phyloP scores from a whole-genome alignment of 1,140 invertebrate species.

The Euwallacea fornicatus region DNA sequence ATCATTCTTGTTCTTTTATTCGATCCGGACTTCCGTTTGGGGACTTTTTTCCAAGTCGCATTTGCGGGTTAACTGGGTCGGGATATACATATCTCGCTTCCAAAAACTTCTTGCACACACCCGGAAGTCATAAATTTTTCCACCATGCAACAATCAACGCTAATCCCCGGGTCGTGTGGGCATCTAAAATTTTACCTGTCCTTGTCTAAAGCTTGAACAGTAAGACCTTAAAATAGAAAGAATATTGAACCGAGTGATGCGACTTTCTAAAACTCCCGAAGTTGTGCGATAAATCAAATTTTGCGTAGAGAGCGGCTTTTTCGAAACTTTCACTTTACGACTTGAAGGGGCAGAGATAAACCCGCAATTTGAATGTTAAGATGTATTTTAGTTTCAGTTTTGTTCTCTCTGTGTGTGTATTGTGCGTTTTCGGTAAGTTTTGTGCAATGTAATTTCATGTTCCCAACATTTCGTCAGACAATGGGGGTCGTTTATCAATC shows the following conservation, averaged over 20 bases:
- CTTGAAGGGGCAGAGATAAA: slow-evolving; percentile 31
- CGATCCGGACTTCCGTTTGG: slow-evolving; percentile 27
- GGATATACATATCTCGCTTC: slow-evolving; percentile 28
- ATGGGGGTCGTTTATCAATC: slow-evolving; percentile 51
- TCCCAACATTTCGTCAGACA: slow-evolving; percentile 51
- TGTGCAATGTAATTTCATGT: slow-evolving; percentile 44
- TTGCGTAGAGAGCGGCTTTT: slow-evolving; percentile 31
- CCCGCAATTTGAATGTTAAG: slow-evolving; percentile 27
- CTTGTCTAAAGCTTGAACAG: too few relatives aligned
- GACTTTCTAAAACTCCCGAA: slow-evolving; percentile 24
- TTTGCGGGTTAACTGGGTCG: slow-evolving; percentile 41
- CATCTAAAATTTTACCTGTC: not conserved
- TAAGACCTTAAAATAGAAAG: not conserved
- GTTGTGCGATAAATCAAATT: slow-evolving; percentile 37
- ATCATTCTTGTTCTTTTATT: slow-evolving; percentile 44
- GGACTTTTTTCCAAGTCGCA: slow-evolving; percentile 35
- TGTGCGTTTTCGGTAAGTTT: not conserved
- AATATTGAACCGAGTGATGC: slow-evolving; percentile 15
- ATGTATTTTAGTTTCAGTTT: slow-evolving; percentile 27
- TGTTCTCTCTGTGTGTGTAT: slow-evolving; percentile 3
- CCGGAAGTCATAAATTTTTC: slow-evolving; percentile 31
- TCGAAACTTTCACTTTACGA: slow-evolving; percentile 33
- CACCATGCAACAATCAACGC: slow-evolving; percentile 30
- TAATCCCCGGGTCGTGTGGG: slow-evolving; percentile 1
- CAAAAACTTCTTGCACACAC: slow-evolving; percentile 38